These are phyloP conservation scores for Copidosoma floridanum DNA, from an alignment of 1,140 invertebrate species.

Conservation along the genomic window DNA sequence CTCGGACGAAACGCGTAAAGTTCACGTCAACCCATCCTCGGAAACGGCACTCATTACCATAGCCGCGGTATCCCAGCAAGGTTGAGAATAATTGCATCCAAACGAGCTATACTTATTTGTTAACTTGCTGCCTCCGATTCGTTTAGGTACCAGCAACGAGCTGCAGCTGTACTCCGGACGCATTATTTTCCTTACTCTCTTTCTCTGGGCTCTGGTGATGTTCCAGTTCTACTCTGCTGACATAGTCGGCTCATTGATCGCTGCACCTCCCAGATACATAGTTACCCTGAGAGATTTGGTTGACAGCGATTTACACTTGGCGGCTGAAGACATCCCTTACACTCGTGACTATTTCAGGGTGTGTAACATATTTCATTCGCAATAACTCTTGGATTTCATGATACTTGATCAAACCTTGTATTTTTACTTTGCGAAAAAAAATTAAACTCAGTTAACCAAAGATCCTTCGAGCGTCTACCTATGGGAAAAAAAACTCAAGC, in stretches of 20 bases:
- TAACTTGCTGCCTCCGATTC: too few relatives aligned
- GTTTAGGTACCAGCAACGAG: conserved; percentile 55
- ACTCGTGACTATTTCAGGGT: conserved; percentile 64
- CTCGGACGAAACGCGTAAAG: conserved; percentile 1
- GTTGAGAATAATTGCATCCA: too few relatives aligned
- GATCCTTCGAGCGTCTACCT: conserved; percentile 46
- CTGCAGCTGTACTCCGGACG: conserved; percentile 59
- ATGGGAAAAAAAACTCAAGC: conserved; percentile 53
- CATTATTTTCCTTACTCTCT: conserved; percentile 62
- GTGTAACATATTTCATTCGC: too few relatives aligned
- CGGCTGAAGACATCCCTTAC: conserved; percentile 64
- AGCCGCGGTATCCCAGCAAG: conserved; percentile 58
- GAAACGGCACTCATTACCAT: conserved; percentile 46
- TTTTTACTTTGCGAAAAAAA: neutral
- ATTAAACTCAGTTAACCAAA: neutral
- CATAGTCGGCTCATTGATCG: conserved; percentile 70
- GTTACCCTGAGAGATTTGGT: conserved; percentile 62
- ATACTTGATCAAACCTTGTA: too few relatives aligned
- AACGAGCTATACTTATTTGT: too few relatives aligned
- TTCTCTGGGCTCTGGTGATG: conserved; percentile 63
- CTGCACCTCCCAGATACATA: conserved; percentile 64
- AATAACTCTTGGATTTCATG: too few relatives aligned
- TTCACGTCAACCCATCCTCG: conserved; percentile 30
- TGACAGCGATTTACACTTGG: conserved; percentile 62
- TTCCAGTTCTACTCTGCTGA: conserved; percentile 74